Percentiles rank a stretch among this genome's conserved stretches.
These are phyloP conservation scores for Chelon auratus DNA, from an alignment of 2,797 vertebrate species.

Conservation along the genomic window DNA sequence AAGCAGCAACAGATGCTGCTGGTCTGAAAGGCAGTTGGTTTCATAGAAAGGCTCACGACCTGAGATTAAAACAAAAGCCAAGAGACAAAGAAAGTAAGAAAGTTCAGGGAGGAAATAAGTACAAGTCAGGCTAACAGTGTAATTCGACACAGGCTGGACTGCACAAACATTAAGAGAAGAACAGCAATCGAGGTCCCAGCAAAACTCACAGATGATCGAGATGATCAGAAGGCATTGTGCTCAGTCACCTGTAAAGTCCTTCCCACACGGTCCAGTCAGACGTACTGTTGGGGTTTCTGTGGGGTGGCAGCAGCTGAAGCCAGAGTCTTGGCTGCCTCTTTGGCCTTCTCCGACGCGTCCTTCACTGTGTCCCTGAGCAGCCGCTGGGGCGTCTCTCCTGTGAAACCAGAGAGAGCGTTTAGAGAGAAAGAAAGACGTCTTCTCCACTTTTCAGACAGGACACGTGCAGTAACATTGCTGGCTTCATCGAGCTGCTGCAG, in stretches of 20 bases:
- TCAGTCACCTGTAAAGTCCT: constrained; percentile 1
- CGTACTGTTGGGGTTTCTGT: constrained; percentile 80
- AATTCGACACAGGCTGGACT: constrained; percentile 1
- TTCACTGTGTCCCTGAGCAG: constrained; percentile 79
- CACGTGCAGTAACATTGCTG: background rate
- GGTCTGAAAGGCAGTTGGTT: constrained; percentile 47
- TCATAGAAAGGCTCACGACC: constrained; percentile 45
- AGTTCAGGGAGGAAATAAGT: constrained; percentile 3
- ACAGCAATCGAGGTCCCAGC: background rate
- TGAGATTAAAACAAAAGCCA: constrained; percentile 43
- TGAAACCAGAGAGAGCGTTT: background rate
- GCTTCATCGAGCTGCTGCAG: background rate
- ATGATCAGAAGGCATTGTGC: constrained; percentile 22
- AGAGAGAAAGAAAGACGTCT: background rate
- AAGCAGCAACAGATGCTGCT: constrained; percentile 35
- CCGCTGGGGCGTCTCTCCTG: constrained; percentile 80
- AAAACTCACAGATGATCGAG: background rate
- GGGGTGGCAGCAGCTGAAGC: constrained; percentile 72
- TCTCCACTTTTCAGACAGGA: background rate
- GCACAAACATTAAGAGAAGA: no score
- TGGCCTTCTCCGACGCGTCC: constrained; percentile 78
- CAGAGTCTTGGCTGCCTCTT: constrained; percentile 80
- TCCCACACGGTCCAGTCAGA: constrained; percentile 57
- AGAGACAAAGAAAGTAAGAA: background rate
- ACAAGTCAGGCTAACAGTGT: background rate